Evolutionary conservation across 1,140 invertebrate species (phyloP), one percentile per base, ranked within the genome.

Genomic region (Lepidotrigona ventralis): DNA sequence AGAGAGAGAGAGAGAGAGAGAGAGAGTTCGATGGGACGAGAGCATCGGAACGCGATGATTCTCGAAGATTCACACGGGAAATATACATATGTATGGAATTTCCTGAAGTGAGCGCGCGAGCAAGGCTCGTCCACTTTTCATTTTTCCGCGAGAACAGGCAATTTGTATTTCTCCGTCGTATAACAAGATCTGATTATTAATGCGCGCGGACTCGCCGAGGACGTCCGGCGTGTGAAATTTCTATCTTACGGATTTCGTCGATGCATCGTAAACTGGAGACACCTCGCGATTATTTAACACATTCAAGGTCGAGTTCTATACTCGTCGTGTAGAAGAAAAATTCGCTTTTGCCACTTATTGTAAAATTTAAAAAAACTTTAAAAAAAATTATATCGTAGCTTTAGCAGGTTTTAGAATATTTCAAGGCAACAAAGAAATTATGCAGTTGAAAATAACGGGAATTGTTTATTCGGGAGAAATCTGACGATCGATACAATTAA

Each of bases 51-150:
- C 77, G 17, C 66, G 51, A 77, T 77, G 51, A 77, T 77, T 53
- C 60, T 70, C 8, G 64, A 70, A 70, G 63, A 29, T 77, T 53
- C 75, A 77, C 75, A 29, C 75, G 75, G 60, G 75, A 77, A 66
- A 77, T 77, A 66, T 66, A 66, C 75, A 53, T 33, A 29, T 29
- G 63, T 66, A 66, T 29, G 60, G 53, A 66, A 53, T 53, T 53
- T 66, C 46, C 6, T 8, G 51, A 75, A 75, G 33, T 15, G 73
- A 60, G n/a, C 54, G 19, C 19, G 6, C 39, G 33, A 33, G 33
- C 33, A 58, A n/a, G 60, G 23, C 17, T 21, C 54, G 33, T 75
- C 56, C 74, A 29, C 63, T 78, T 68, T 68, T 78, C 63, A 33
- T 75, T 58, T 75, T 54, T 73, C n/a, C 15, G 14, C 46, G 15